Percentiles rank a stretch among this genome's conserved stretches.
Evolutionary conservation across 2,113 vertebrate species (phyloP).

Genomic region (Tyrannus savana): DNA sequence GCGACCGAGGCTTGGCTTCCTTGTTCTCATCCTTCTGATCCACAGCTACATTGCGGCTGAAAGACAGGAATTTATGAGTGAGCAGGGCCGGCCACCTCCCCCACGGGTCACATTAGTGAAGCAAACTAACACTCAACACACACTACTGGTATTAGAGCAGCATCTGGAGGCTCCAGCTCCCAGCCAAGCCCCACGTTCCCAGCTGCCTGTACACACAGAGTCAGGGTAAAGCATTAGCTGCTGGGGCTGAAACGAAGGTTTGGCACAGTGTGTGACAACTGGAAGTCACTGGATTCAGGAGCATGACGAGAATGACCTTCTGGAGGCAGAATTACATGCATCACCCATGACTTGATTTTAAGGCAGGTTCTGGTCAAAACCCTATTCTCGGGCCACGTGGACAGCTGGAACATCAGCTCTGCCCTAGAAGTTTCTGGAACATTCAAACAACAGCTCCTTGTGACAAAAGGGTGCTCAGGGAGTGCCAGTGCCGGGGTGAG

Average conservation of each 20-base stretch:
- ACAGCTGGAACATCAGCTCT: not conserved
- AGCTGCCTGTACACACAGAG: not conserved
- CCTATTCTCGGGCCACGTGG: rapidly evolving
- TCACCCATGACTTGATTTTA: not conserved
- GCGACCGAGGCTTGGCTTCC: constrained; percentile 94
- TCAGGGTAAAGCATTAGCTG: not conserved
- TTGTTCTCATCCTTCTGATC: constrained; percentile 96
- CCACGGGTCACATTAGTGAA: not conserved
- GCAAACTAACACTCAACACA: not conserved
- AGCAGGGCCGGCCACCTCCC: not conserved
- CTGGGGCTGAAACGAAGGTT: not conserved
- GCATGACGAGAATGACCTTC: not conserved
- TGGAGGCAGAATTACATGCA: not conserved
- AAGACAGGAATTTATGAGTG: constrained; percentile 33
- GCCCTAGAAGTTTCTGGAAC: constrained; percentile 55
- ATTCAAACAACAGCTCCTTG: not conserved
- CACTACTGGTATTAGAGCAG: not conserved
- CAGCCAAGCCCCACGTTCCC: not conserved
- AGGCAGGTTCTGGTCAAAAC: not conserved
- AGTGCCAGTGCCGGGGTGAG: not conserved
- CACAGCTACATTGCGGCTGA: constrained; percentile 95
- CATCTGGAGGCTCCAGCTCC: not conserved
- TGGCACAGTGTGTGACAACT: not conserved
- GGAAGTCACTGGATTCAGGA: not conserved
- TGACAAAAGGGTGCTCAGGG: not conserved